Percentiles rank a stretch among this genome's conserved stretches.
These are phyloP conservation scores for Labeo catla DNA, from an alignment of 2,113 vertebrate genomes.

Conservation along the genomic window DNA sequence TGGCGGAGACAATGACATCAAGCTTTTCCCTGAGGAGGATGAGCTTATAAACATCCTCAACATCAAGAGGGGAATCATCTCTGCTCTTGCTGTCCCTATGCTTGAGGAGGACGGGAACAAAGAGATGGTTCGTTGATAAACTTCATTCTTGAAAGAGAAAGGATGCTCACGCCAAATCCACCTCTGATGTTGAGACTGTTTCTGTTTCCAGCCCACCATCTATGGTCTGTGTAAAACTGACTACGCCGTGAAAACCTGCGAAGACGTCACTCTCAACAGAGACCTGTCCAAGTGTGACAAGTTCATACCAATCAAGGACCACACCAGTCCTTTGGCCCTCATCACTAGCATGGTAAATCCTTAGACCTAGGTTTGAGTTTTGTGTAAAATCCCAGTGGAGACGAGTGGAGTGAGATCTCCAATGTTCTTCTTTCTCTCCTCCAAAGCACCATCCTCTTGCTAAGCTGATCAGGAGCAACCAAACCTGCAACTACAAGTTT, in stretches of 20 bases:
- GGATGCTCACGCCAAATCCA: neutral
- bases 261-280: constrained; percentile 80
- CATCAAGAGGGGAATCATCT: constrained; percentile 94
- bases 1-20: constrained; percentile 76
- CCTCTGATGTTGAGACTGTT: neutral
- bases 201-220: constrained; percentile 81
- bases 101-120: constrained; percentile 75
- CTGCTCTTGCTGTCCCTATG: constrained; percentile 84
- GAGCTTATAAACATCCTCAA: constrained; percentile 88
- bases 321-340: constrained; percentile 87
- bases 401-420: neutral
- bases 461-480: constrained; percentile 83
- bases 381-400: neutral
- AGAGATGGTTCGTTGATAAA: constrained; percentile 66
- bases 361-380: neutral
- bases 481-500: constrained; percentile 88
- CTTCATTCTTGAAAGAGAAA: neutral
- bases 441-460: constrained; percentile 80
- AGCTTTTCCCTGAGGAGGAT: constrained; percentile 84
- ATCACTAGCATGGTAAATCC: constrained; percentile 83
- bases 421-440: constrained; percentile 20
- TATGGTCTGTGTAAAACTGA: constrained; percentile 87
- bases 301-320: constrained; percentile 81
- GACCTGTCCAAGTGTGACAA: constrained; percentile 83
- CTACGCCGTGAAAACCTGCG: constrained; percentile 74